phyloP scores from a whole-genome alignment of 2,797 vertebrate genomes.

The Poecilia gillii region DNA sequence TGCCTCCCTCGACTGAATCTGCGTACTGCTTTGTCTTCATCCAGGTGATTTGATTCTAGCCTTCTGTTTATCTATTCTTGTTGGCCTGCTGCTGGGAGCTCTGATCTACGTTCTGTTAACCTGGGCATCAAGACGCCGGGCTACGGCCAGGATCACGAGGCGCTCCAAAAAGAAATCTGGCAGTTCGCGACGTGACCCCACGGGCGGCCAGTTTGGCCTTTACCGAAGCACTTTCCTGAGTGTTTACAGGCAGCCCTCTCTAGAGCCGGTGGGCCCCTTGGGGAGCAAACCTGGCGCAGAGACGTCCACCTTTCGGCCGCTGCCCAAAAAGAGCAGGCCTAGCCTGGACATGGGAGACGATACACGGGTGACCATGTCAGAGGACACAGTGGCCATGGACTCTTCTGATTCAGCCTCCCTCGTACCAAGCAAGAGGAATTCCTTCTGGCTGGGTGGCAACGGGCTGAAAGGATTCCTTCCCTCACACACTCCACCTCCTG shows the following conservation, averaged over 20 bases:
- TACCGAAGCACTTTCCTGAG: constrained; percentile 92
- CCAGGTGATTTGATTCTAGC: constrained; percentile 89
- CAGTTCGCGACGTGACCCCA: constrained; percentile 57
- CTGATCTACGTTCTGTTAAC: constrained; percentile 88
- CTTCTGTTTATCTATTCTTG: constrained; percentile 90
- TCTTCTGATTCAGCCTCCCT: constrained; percentile 71
- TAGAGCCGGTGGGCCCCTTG: constrained; percentile 91
- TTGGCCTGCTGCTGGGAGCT: constrained; percentile 91
- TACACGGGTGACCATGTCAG: constrained; percentile 81
- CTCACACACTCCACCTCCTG: constrained; percentile 88
- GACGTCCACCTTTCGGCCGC: constrained; percentile 91
- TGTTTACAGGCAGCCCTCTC: constrained; percentile 90
- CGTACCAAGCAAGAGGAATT: constrained; percentile 81
- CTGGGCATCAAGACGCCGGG: constrained; percentile 87
- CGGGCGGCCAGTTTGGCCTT: constrained; percentile 81
- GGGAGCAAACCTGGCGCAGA: constrained; percentile 88
- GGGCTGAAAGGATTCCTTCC: constrained; percentile 87
- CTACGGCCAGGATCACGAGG: constrained; percentile 89
- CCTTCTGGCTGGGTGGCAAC: constrained; percentile 89
- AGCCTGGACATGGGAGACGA: constrained; percentile 72
- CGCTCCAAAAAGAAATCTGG: constrained; percentile 78
- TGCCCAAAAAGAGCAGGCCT: constrained; percentile 82
- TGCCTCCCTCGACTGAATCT: constrained; percentile 28
- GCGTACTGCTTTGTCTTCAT: constrained; percentile 20
- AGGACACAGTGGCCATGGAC: constrained; percentile 69